Conservation (phyloP, 1,140 invertebrate species). For the Frieseomelitta varia region DNA sequence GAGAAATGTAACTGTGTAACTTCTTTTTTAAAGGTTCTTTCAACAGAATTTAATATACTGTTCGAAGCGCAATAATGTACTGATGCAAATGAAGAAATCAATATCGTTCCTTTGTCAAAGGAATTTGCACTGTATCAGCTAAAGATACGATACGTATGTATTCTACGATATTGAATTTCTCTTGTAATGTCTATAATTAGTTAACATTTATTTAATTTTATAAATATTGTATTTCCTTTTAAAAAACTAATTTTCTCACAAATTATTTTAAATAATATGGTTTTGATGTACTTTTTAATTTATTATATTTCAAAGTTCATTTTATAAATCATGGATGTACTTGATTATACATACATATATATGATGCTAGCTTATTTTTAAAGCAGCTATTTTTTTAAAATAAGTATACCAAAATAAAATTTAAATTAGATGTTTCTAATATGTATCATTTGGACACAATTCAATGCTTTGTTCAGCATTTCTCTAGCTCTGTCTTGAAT, state of each 20-base stretch:
- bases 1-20: not conserved
- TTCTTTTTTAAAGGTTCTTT: not conserved
- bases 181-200: not conserved
- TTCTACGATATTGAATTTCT: not conserved
- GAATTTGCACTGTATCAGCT: not conserved
- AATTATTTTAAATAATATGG: not conserved
- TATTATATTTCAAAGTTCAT: not conserved
- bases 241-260: not conserved
- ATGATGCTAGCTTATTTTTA: not conserved
- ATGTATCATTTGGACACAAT: constrained; percentile 10
- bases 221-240: not conserved
- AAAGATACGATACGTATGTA: not conserved
- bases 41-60: not conserved
- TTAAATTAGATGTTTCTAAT: not conserved
- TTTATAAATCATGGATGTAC: not conserved
- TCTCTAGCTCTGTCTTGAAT: not conserved
- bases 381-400: constrained; percentile 12
- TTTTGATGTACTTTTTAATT: no score
- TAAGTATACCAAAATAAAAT: constrained; percentile 35
- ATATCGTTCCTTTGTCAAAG: constrained; percentile 10
- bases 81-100: constrained; percentile 23
- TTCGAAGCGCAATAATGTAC: not conserved
- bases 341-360: not conserved
- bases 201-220: not conserved
- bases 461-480: constrained; percentile 25